A percentile compares a stretch with the other conserved stretches of the same genome.
These are phyloP conservation scores for Acropora tenuis DNA, from an alignment of 64 coral and sea anemone genomes.

Conservation along the genomic window DNA sequence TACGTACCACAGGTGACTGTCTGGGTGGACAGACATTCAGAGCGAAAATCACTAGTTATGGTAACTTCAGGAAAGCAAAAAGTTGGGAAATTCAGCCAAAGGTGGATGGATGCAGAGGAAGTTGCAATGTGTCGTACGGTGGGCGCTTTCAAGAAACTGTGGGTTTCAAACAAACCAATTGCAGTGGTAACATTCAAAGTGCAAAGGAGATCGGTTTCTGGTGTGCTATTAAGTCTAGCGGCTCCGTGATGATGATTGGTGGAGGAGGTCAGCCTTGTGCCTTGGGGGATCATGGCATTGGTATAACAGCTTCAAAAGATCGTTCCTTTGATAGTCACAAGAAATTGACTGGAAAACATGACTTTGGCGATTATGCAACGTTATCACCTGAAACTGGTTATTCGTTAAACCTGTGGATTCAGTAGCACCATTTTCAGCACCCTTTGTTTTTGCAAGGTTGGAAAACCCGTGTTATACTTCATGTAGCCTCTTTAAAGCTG, in stretches of 20 bases:
- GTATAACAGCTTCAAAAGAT: not conserved
- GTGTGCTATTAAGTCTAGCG: not conserved
- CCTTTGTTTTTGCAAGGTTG: too few relatives aligned
- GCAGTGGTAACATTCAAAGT: not conserved
- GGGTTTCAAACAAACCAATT: constrained; percentile 15
- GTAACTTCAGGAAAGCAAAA: too few relatives aligned
- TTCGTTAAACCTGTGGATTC: too few relatives aligned
- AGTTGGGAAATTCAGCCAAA: not conserved
- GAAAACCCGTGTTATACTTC: too few relatives aligned
- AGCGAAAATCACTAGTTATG: too few relatives aligned
- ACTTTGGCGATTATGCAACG: too few relatives aligned
- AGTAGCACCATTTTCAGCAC: too few relatives aligned
- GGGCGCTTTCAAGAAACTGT: not conserved
- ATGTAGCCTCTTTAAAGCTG: too few relatives aligned
- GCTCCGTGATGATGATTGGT: constrained; percentile 10
- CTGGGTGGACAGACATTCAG: too few relatives aligned
- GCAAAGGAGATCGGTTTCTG: constrained; percentile 8
- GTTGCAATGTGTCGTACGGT: constrained; percentile 19
- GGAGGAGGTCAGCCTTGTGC: constrained; percentile 8
- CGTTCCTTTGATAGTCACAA: too few relatives aligned
- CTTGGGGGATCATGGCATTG: constrained; percentile 27
- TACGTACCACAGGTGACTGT: not conserved
- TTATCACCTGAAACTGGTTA: too few relatives aligned
- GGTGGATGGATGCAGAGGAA: not conserved
- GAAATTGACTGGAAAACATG: too few relatives aligned